Conservation (phyloP, 2,888 invertebrate genomes). For the Drosophila emarginata region DNA sequence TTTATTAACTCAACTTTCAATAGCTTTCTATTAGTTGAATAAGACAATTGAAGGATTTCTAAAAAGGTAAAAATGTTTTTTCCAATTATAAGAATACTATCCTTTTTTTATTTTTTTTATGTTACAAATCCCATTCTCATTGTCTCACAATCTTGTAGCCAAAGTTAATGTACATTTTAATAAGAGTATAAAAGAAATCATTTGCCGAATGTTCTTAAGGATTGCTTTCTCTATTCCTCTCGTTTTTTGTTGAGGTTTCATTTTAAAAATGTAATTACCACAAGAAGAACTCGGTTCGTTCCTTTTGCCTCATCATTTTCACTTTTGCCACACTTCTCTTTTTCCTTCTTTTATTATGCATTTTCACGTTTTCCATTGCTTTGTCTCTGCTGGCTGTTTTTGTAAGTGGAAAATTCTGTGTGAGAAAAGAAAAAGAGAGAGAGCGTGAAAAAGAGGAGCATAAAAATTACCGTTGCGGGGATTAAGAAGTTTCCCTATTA, state of each 20-base stretch:
- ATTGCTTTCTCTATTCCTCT: slow-evolving; percentile 27
- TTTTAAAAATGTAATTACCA: slow-evolving; percentile 45
- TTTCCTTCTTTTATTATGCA: slow-evolving; percentile 41
- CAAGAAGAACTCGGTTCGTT: neutral
- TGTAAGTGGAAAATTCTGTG: slow-evolving; percentile 11
- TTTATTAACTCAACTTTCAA: too few species aligned
- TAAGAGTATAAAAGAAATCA: slow-evolving; percentile 1
- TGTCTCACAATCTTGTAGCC: neutral
- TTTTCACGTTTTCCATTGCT: slow-evolving; percentile 46
- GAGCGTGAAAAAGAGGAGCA: slow-evolving; percentile 28
- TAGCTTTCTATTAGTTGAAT: too few species aligned
- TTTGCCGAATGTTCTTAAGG: slow-evolving; percentile 11
- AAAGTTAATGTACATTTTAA: neutral
- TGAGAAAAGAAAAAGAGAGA: neutral
- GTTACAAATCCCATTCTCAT: neutral
- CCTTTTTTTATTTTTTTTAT: neutral
- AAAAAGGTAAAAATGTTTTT: too few species aligned
- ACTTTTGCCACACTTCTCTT: slow-evolving; percentile 25
- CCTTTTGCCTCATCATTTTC: slow-evolving; percentile 21
- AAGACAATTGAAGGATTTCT: too few species aligned
- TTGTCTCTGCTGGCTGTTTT: slow-evolving; percentile 49
- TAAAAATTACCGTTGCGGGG: slow-evolving; percentile 77
- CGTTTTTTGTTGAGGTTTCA: slow-evolving; percentile 40
- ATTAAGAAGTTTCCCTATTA: slow-evolving; percentile 78
- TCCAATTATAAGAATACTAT: neutral